Percentiles rank a stretch among this genome's conserved stretches.
phyloP scores from a whole-genome alignment of 1,140 invertebrate genomes.

The Pentalonia nigronervosa region DNA sequence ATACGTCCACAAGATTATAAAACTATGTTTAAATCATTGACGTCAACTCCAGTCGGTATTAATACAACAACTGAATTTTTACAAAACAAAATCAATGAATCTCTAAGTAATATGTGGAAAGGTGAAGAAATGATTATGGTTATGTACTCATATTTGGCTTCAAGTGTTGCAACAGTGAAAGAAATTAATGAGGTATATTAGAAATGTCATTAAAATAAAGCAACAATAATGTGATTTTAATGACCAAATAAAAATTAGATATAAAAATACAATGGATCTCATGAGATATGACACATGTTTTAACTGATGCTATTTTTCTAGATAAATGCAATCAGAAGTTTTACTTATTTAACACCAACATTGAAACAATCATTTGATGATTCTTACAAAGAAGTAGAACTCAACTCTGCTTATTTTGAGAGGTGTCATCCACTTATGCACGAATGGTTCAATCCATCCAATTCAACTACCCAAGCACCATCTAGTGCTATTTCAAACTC shows the following conservation, averaged over 20 bases:
- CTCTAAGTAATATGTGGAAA: not conserved
- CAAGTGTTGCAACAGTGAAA: not conserved
- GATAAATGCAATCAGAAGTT: constrained; percentile 35
- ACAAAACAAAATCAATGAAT: constrained; percentile 15
- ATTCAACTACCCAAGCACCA: not conserved
- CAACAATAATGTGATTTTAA: not conserved
- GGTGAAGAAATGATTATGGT: not conserved
- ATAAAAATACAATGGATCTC: not conserved
- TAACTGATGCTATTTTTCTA: not conserved
- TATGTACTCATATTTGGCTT: constrained; percentile 16
- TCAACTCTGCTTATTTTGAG: constrained; percentile 24
- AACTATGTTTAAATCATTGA: constrained; percentile 2
- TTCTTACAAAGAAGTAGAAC: constrained; percentile 19
- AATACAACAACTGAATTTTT: constrained; percentile 18
- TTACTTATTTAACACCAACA: not conserved
- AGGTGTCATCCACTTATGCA: not conserved
- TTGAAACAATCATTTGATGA: constrained; percentile 28
- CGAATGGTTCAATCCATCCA: not conserved
- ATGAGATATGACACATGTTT: not conserved
- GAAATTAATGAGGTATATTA: constrained; percentile 49
- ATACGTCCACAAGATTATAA: constrained; percentile 29
- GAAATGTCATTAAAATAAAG: not conserved
- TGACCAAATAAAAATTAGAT: not conserved
- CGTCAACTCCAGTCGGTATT: constrained; percentile 42
- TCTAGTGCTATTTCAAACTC: not conserved